Percentiles rank a stretch among this genome's conserved stretches.
Conservation (phyloP, 1,140 invertebrate species). For the Mizuhopecten yessoensis region DNA sequence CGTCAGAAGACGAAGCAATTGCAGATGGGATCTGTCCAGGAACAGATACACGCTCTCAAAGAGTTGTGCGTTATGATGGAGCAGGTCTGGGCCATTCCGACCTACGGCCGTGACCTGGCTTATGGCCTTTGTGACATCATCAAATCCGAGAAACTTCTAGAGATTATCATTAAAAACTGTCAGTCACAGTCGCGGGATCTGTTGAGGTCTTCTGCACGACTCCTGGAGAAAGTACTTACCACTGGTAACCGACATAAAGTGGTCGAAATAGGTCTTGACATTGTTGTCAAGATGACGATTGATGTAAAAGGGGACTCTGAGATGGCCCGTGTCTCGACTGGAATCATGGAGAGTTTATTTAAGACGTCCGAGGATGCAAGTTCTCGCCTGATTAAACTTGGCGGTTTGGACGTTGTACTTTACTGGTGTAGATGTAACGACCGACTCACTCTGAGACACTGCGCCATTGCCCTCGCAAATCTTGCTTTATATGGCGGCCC, state of each 20-base stretch:
- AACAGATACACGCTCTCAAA: conserved; percentile 68
- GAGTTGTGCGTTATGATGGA: conserved; percentile 82
- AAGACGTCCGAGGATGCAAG: conserved; percentile 97
- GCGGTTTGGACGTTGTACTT: conserved; percentile 89
- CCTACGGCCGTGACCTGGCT: conserved; percentile 90
- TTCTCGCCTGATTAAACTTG: conserved; percentile 83
- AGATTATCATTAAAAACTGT: conserved; percentile 87
- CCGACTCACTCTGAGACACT: conserved; percentile 92
- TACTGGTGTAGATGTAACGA: conserved; percentile 98
- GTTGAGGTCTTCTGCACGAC: conserved; percentile 75
- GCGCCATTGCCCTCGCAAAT: conserved; percentile 97
- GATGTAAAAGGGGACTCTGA: conserved; percentile 87
- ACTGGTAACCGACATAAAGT: conserved; percentile 97
- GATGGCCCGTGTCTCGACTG: conserved; percentile 96
- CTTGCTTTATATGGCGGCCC: conserved; percentile 97
- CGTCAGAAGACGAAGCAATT: conserved; percentile 73
- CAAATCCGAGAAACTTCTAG: conserved; percentile 92
- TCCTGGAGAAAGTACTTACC: conserved; percentile 94
- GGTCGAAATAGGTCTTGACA: conserved; percentile 95
- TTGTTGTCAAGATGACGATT: conserved; percentile 91
- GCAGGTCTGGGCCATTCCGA: conserved; percentile 95
- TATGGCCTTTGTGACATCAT: conserved; percentile 92
- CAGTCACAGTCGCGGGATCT: conserved; percentile 74
- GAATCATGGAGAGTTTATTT: conserved; percentile 98
- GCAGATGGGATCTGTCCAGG: conserved; percentile 51